Conservation (phyloP, 2,888 invertebrate genomes). For the Dexiosoma caninum region DNA sequence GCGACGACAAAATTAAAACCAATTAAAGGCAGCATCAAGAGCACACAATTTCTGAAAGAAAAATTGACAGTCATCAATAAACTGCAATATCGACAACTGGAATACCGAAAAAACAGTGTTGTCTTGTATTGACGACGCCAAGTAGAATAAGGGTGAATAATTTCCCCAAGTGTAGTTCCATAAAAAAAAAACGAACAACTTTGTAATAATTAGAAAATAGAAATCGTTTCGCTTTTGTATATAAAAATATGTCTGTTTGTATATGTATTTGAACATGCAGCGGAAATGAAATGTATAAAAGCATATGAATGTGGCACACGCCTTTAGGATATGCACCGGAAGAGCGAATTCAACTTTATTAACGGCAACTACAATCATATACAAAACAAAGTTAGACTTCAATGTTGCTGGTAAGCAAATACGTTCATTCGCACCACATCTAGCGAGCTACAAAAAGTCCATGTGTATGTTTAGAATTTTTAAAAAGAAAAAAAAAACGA, state of each 20-base stretch:
- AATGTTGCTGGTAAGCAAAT: slow-evolving; percentile 23
- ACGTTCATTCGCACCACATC: background rate
- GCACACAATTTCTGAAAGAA: too few species aligned
- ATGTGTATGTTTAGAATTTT: slow-evolving; percentile 23
- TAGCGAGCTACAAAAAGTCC: background rate
- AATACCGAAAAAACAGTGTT: too few species aligned
- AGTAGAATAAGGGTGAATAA: too few species aligned
- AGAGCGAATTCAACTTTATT: slow-evolving; percentile 64
- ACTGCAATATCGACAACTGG: too few species aligned
- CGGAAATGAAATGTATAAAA: slow-evolving; percentile 57
- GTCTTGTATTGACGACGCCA: too few species aligned
- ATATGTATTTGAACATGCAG: slow-evolving; percentile 31
- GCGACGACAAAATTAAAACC: too few species aligned
- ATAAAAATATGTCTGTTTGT: background rate
- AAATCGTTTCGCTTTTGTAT: background rate
- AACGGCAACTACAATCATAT: slow-evolving; percentile 54
- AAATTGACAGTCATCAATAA: too few species aligned
- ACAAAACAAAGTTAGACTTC: slow-evolving; percentile 52
- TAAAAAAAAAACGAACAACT: background rate
- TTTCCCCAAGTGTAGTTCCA: background rate
- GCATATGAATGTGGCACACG: slow-evolving; percentile 53
- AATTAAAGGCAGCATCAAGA: too few species aligned
- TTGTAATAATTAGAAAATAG: background rate
- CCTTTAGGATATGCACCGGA: slow-evolving; percentile 62
- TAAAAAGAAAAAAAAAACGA: background rate